These are phyloP conservation scores for Spheniscus mendiculus DNA, from an alignment of 2,113 vertebrate genomes.

Conservation along the genomic window DNA sequence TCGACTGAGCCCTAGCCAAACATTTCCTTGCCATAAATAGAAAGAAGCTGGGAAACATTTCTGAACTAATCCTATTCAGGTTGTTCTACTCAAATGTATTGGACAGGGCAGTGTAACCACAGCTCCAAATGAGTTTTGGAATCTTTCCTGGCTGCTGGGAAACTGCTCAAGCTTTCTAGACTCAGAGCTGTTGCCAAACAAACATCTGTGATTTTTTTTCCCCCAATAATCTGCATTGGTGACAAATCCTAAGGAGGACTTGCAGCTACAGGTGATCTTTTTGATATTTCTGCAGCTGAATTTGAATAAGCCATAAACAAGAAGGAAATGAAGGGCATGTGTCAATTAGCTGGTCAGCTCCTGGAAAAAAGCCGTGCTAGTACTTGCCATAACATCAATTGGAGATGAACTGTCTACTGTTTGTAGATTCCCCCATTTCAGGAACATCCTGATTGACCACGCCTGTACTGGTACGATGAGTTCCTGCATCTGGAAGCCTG, in stretches of 20 bases:
- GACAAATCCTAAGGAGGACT: not conserved
- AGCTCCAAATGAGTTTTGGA: constrained; percentile 33
- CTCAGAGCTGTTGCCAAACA: not conserved
- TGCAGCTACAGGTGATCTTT: not conserved
- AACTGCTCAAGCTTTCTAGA: constrained; percentile 29
- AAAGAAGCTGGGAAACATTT: constrained; percentile 14
- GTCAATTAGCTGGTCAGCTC: not conserved
- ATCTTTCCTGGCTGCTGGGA: constrained; percentile 19
- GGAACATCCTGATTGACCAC: not conserved
- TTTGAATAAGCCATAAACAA: not conserved
- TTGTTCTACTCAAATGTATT: constrained; percentile 7
- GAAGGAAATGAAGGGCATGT: not conserved
- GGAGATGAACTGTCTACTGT: not conserved
- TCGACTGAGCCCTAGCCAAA: not conserved
- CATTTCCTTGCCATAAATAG: constrained; percentile 24
- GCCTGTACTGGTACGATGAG: rapidly evolving
- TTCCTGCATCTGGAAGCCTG: not conserved
- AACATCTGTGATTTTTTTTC: not conserved
- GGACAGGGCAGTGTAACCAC: not conserved
- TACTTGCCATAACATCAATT: not conserved
- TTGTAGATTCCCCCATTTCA: not conserved
- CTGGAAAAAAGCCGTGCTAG: not conserved
- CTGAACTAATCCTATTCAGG: constrained; percentile 22
- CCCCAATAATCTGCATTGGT: not conserved
- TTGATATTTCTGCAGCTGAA: not conserved